Evolutionary conservation across 1,140 invertebrate species (phyloP), one percentile per base, ranked within the genome.

Genomic region (Lordiphosa clarofinis): DNA sequence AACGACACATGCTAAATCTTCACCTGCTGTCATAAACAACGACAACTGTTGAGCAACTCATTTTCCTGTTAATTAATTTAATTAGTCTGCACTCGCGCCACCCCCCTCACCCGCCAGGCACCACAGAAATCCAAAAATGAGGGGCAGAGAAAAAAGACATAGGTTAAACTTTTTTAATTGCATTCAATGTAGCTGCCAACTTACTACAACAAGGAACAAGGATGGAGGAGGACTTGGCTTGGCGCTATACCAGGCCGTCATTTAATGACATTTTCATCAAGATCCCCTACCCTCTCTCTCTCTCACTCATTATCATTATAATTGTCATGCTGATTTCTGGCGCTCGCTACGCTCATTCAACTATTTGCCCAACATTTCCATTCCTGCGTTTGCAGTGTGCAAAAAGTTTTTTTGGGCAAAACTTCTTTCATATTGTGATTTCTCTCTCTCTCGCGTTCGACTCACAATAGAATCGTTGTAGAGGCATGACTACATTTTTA

Each of bases 261-360:
- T 78, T 84, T 84, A 78, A 84, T 82, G 78, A 82, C 78, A 73
- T 84, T 78, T 82, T 78, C 73, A 82, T 82, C 76, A 76, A 56
- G 57, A 65, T 44, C 42, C 33, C 36, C 15, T 5, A 21, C 43
- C 35, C 6, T 9, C 36, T 1, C n/a, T 39, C 6, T 9, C 36
- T 1, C n/a, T 38, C 40, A 49, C 73, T 84, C 78, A 82, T 82
- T 82, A 84, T 84, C 78, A 82, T 82, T 84, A 84, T 82, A 82
- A 82, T 82, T 82, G 78, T 82, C 78, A 82, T 84, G 78, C 78
- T 82, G 68, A 84, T 84, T 82, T 82, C 40, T 61, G 68, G 52
- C 24, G 38, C 56, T 42, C 38, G 31, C 28, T 31, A 31, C 46
- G 33, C 52, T 44, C 49, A 53, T 55, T 70, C 28, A 35, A 12